A percentile compares a stretch with the other conserved stretches of the same genome.
Evolutionary conservation across 2,888 invertebrate genomes (phyloP).

Genomic region (Allophyes oxyacanthae): DNA sequence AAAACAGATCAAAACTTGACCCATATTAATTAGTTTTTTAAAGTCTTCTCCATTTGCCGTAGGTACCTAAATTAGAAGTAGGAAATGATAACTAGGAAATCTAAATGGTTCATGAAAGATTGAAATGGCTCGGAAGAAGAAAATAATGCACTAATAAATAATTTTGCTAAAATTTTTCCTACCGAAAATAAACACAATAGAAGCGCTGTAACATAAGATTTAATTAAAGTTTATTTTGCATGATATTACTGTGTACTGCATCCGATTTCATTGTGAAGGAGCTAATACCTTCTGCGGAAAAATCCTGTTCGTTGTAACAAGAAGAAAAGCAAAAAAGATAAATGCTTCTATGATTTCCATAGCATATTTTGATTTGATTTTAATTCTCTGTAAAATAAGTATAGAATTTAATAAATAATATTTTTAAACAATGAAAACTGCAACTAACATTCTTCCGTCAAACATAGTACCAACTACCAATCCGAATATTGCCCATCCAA

Average conservation of each 20-base stretch:
- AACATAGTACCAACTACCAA: background rate
- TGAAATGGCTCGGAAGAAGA: constrained; percentile 7
- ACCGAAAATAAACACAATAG: background rate
- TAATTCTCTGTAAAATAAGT: background rate
- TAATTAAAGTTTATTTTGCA: background rate
- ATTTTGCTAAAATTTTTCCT: no score
- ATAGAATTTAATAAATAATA: constrained; percentile 37
- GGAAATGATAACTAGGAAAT: constrained; percentile 24
- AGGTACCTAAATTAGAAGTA: background rate
- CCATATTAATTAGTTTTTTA: background rate
- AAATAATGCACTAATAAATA: no score
- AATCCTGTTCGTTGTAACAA: no score
- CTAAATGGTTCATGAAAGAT: constrained; percentile 41
- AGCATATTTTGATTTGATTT: no score
- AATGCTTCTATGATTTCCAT: no score
- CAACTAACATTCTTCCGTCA: constrained; percentile 31
- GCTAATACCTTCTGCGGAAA: no score
- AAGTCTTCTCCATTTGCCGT: background rate
- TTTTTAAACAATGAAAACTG: constrained; percentile 40
- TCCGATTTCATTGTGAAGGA: background rate
- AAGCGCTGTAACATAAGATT: background rate
- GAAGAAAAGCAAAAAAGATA: no score
- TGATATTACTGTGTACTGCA: background rate
- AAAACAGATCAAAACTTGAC: constrained; percentile 17
- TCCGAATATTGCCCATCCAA: constrained; percentile 3